Base-by-base conservation (phyloP, 1,140 invertebrate species). In the Eulimnadia texana region DNA sequence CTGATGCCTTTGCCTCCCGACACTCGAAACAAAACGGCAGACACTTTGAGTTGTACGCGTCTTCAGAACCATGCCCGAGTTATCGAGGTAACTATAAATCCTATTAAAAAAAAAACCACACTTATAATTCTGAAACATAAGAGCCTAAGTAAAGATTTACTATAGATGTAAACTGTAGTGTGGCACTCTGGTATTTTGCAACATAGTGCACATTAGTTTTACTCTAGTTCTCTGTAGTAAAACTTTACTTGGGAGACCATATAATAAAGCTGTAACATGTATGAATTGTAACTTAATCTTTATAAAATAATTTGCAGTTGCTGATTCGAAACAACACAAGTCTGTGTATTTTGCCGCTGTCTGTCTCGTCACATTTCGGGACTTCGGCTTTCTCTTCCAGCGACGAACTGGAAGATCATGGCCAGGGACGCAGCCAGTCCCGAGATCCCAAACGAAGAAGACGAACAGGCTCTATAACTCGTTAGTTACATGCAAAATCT, bases 401-500 rank as follows among this genome's bases (percentile, higher is more conserved):
- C 16, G 33, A 42, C 16, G 33, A 42, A 20, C 27, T 54, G 25
- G 28, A 52, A 3, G 58, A 60, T 27, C 47, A 65, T 60, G 29
- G 67, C 66, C 33, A 68, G 75, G 66, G 67, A 69, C 58, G 72
- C 73, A 62, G 55, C 2, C 27, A 57, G n/a, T 27, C 20, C 25
- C 55, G 55, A 13, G 22, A 20, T 27, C 27, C 27, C 25, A 57
- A 33, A 13, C 55, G 55, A 9, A 23, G 85, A 72, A 75, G 83
- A 67, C 76, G 86, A 66, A 89, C 85, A 79, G 85, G 86, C 67
- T 88, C 86, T 68, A 76, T 90, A 63, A 88, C 86, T 76, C 79
- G 86, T 88, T 79, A 77, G 75, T 73, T 61, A 55, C 62, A 29
- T 3, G 24, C 13, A 0, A 52, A 52, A 11, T 56, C 11, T 28